Base-by-base conservation (phyloP, 37 sponge, comb jelly and placozoan genomes). In the Haliclona indistincta region DNA sequence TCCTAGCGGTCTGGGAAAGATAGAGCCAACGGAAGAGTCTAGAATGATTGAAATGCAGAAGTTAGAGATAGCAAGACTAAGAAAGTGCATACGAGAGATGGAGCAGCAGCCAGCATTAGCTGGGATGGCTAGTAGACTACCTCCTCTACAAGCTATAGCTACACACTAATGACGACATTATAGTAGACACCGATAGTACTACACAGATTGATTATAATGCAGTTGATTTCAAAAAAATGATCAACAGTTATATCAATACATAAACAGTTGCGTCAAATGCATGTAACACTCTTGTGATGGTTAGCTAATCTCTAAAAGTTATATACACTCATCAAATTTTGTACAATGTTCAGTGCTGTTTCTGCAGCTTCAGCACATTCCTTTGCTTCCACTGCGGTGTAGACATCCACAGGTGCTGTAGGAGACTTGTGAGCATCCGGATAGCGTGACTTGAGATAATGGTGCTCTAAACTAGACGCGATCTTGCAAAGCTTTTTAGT, bases 21-120 rank as follows among this genome's bases (percentile, higher is more conserved):
- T 81, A 3, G 95, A 97, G 43, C 75, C 93, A 6, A 54, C 78
- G 0, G 87, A 88, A 42, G 70, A 81, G 20, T 62, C 68, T 22
- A 64, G 84, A 37, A 77, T 97, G 6, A 66, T 97, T n/a, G 98
- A 97, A 35, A 90, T 94, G 81, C 98, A 97, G 86, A 88, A 81
- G 44, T 37, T 62, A 2, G 98, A 97, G 79, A 97, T 97, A 30
- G 80, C 77, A 41, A 81, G 88, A 71, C 78, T 94, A 40, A 67
- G 98, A 51, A 67, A 58, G 2, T 68, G 73, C 68, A 81, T 95
- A 28, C 64, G 68, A 33, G 96, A 95, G 43, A 25, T 81, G 20
- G 82, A 84, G 41, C 17, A 20, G 2, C 54, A 63, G 40, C 1
- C 43, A 17, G 29, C 36, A 26, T 49, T 88, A 70, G 84, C 88